phyloP scores from a whole-genome alignment of 2,113 vertebrate genomes.

The Silurus asotus region DNA sequence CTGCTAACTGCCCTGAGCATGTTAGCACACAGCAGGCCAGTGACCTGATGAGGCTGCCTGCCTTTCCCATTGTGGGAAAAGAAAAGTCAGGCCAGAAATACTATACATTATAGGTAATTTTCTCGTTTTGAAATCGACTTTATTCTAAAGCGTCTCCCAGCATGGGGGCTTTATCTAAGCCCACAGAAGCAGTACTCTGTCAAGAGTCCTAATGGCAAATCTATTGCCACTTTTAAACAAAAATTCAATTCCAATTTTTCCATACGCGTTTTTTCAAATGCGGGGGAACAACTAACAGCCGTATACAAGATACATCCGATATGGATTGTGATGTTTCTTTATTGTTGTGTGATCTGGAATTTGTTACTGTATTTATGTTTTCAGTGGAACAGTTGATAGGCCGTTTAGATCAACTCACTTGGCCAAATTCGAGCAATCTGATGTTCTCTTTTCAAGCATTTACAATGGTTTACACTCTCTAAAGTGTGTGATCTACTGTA shows the following conservation, averaged over 20 bases:
- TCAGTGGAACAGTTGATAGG: background rate
- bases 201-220: background rate
- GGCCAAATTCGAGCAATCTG: background rate
- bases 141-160: constrained; percentile 9
- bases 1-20: constrained; percentile 34
- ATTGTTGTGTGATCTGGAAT: background rate
- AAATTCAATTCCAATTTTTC: background rate
- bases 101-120: constrained; percentile 12
- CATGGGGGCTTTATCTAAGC: background rate
- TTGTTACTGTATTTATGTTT: background rate
- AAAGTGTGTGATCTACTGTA: background rate
- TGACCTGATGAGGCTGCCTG: constrained; percentile 25
- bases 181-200: background rate
- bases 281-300: background rate
- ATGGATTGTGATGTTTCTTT: background rate
- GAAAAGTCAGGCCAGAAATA: constrained; percentile 2
- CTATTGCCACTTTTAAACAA: background rate
- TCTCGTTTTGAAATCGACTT: constrained; percentile 3
- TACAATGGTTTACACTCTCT: background rate
- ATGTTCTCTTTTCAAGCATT: background rate
- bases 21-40: constrained; percentile 27
- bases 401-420: background rate
- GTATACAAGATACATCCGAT: background rate
- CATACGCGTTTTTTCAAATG: background rate
- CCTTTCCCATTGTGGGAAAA: constrained; percentile 7